A percentile compares a stretch with the other conserved stretches of the same genome.
These are phyloP conservation scores for Glaucomys volans DNA, from an alignment of 2,113 vertebrate genomes.

Conservation along the genomic window DNA sequence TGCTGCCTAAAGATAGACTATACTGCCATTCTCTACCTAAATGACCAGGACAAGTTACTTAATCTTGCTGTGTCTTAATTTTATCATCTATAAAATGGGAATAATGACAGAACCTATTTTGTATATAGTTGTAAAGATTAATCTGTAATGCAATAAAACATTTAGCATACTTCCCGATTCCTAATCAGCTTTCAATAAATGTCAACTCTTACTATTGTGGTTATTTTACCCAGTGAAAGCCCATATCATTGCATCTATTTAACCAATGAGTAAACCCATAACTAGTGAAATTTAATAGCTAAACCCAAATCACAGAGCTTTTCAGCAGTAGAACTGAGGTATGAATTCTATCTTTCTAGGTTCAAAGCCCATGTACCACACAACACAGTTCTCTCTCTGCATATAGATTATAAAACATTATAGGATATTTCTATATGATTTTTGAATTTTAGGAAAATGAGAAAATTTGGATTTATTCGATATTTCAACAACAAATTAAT, in stretches of 20 bases:
- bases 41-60: not conserved
- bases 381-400: not conserved
- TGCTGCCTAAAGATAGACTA: not conserved
- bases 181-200: not conserved
- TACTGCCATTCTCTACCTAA: not conserved
- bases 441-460: conserved; percentile 34
- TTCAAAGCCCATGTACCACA: not conserved
- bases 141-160: not conserved
- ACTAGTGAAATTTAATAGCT: not conserved
- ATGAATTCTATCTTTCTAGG: not conserved
- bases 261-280: not conserved
- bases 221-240: not conserved
- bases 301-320: not conserved
- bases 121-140: not conserved
- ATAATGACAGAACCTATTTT: not conserved
- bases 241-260: not conserved
- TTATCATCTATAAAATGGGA: conserved; percentile 42
- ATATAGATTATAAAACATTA: not conserved
- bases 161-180: not conserved
- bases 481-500: conserved; percentile 48
- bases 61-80: not conserved
- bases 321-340: not conserved
- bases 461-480: conserved; percentile 47
- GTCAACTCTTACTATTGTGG: not conserved
- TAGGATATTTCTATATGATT: conserved; percentile 2